Conservation (phyloP, 1,140 invertebrate species). For the Oryctes rhinoceros region DNA sequence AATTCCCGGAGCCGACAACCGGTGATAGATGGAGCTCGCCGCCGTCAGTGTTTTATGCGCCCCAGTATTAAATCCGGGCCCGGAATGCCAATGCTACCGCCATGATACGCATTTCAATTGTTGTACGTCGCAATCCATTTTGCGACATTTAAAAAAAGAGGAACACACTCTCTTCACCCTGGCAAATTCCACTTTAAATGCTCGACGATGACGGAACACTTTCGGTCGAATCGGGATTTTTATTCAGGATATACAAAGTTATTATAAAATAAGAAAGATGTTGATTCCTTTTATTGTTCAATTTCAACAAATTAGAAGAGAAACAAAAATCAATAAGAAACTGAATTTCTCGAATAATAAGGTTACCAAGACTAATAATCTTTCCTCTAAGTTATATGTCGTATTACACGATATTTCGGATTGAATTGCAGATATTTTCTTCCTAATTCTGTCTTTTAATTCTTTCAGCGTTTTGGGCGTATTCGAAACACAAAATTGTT, state of each 20-base stretch:
- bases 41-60: slow-evolving; percentile 24
- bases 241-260: not conserved
- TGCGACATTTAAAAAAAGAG: slow-evolving; percentile 32
- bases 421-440: no score
- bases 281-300: no score
- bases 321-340: no score
- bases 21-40: slow-evolving; percentile 18
- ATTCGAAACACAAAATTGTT: no score
- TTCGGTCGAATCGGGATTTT: not conserved
- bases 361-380: no score
- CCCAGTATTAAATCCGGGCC: slow-evolving; percentile 42
- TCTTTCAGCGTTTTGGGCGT: no score
- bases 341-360: no score
- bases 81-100: slow-evolving; percentile 53
- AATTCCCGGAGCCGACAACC: slow-evolving; percentile 22
- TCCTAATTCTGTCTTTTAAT: no score
- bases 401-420: no score
- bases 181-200: not conserved
- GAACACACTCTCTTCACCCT: slow-evolving; percentile 6
- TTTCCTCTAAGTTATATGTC: no score
- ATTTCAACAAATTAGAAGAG: no score
- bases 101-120: slow-evolving; percentile 55
- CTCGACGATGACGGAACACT: not conserved
- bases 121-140: slow-evolving; percentile 41
- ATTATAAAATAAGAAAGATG: no score